Evolutionary conservation across 2,888 invertebrate species (phyloP), one percentile per base, ranked within the genome.

Genomic region (Cataglyphis albicans): DNA sequence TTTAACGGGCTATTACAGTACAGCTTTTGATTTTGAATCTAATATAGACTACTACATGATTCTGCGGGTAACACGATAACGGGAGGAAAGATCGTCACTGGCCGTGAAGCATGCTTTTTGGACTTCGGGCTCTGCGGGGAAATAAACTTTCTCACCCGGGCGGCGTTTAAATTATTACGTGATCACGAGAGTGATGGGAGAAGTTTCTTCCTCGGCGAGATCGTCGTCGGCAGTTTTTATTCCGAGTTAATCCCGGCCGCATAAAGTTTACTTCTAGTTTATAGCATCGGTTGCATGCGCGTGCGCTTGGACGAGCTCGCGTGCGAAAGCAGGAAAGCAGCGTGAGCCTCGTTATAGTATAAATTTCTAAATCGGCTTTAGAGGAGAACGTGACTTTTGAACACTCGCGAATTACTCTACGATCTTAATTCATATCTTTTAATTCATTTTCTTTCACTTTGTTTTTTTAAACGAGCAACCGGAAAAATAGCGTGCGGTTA

Each of bases 81-180:
- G 32, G 76, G 12, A 21, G 6, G 18, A 10, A 18, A 59, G 70
- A 80, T 61, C 72, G 35, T 70, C 25, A n/a, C 44, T 41, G 18
- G 32, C 12, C 44, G 38, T 15, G 29, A 25, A 80, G 21, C 59
- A 61, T 52, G 57, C 59, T 80, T 67, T 82, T 67, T 44, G 63
- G 61, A 78, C 78, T 67, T 78, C 1, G 55, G 21, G 44, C 52
- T 59, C 44, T 63, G 15, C 41, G 18, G 55, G 52, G 52, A 68
- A 68, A 72, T 70, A 63, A 80, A 68, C 61, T 76, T 78, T 82
- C 61, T 52, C 64, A 25, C 68, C n/a, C 74, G 67, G 68, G 48
- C 61, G 61, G 38, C 74, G 63, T 73, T 83, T 73, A 81, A 83
- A 81, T 83, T 84, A 75, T 82, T 74, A 68, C 70, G 70, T 82